Percentiles rank a stretch among this genome's conserved stretches.
These are phyloP conservation scores for Subanguina moxae DNA, from an alignment of 1,140 invertebrate genomes.

Conservation along the genomic window DNA sequence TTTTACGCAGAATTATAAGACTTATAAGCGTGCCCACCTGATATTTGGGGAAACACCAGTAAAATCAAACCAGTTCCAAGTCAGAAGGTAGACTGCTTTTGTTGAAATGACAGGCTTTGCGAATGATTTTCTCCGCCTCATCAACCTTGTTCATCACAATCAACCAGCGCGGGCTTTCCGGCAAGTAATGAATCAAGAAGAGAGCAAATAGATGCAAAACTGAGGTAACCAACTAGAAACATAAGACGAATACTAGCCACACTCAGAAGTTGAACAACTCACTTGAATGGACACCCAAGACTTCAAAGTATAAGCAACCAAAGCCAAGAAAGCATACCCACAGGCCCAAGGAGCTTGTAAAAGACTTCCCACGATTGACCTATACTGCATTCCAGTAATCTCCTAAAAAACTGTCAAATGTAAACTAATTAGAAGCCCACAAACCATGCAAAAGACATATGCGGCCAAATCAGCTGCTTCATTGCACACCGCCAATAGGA, in stretches of 20 bases:
- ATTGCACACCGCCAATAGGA: slow-evolving; percentile 52
- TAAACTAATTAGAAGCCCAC: too few species aligned
- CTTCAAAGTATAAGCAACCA: slow-evolving; percentile 55
- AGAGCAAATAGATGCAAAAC: slow-evolving; percentile 43
- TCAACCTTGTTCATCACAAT: slow-evolving; percentile 52
- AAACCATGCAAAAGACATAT: slow-evolving; percentile 58
- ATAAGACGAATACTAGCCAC: neutral
- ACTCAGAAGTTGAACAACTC: neutral
- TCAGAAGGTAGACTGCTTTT: slow-evolving; percentile 51
- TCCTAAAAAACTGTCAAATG: neutral
- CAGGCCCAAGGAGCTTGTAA: slow-evolving; percentile 58
- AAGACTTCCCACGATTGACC: slow-evolving; percentile 53
- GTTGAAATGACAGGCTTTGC: slow-evolving; percentile 55
- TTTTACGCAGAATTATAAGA: too few species aligned
- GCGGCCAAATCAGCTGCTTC: slow-evolving; percentile 55
- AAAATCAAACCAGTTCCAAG: slow-evolving; percentile 44
- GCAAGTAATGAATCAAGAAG: slow-evolving; percentile 44
- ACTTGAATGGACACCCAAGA: slow-evolving; percentile 56
- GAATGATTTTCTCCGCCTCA: slow-evolving; percentile 50
- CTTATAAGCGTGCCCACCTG: too few species aligned
- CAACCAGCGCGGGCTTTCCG: slow-evolving; percentile 57
- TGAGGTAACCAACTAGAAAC: slow-evolving; percentile 51
- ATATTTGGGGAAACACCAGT: too few species aligned
- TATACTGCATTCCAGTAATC: slow-evolving; percentile 31
- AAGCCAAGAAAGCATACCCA: slow-evolving; percentile 55